Conservation (phyloP, 1,140 invertebrate species). For the Drosophila pachea region DNA sequence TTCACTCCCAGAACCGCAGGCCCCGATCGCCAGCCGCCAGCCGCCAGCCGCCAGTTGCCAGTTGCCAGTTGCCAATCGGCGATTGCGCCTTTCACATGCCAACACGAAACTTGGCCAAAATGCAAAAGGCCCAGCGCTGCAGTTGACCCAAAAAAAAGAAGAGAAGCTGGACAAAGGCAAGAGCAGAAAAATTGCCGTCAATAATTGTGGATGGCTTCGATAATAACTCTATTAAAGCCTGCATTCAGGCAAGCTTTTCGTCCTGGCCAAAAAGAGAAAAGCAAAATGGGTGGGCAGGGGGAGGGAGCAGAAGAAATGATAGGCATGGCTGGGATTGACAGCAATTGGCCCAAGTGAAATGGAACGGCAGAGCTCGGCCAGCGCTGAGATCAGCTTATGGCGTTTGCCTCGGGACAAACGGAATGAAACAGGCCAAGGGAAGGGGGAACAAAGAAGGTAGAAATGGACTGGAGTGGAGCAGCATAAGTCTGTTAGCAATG, state of each 20-base stretch:
- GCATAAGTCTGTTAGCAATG: no score
- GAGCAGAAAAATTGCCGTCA: background rate
- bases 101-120: slow-evolving; percentile 34
- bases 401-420: no score
- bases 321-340: no score
- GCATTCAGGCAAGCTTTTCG: background rate
- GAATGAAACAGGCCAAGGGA: no score
- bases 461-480: no score
- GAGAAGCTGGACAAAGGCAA: background rate
- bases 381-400: no score
- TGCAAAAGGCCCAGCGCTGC: slow-evolving; percentile 9
- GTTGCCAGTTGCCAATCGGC: slow-evolving; percentile 12
- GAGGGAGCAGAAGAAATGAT: no score
- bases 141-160: slow-evolving; percentile 32
- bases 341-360: no score
- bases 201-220: slow-evolving; percentile 14
- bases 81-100: slow-evolving; percentile 41
- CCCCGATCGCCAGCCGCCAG: slow-evolving; percentile 17
- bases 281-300: no score
- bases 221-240: slow-evolving; percentile 21
- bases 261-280: background rate
- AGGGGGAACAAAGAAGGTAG: no score
- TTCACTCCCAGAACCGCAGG: slow-evolving; percentile 56
- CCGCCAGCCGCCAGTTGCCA: background rate
- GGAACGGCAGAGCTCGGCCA: no score